phyloP scores from a whole-genome alignment of 2,113 vertebrate genomes.

The Euleptes europaea region DNA sequence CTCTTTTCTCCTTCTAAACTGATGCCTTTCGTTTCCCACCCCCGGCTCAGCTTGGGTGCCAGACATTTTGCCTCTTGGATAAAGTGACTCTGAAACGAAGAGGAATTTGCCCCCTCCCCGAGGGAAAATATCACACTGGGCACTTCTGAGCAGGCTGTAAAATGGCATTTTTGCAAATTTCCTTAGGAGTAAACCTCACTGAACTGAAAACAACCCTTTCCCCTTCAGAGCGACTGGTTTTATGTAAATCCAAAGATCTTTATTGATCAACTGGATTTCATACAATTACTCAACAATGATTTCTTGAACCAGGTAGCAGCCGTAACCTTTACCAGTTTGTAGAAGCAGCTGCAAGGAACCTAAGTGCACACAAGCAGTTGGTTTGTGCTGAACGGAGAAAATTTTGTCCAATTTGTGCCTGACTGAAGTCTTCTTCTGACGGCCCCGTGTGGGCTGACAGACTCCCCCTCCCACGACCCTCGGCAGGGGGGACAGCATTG shows the following conservation, averaged over 20 bases:
- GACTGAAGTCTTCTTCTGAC: background rate
- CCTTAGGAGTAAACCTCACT: background rate
- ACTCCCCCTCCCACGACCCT: background rate
- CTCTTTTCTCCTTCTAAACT: no score
- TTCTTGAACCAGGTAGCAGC: background rate
- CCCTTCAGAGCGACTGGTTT: background rate
- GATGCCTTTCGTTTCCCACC: no score
- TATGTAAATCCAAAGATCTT: background rate
- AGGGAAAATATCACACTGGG: background rate
- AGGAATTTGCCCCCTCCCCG: no score
- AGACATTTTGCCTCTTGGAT: background rate
- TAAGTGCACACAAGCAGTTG: no score
- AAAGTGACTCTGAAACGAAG: no score
- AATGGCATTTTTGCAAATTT: background rate
- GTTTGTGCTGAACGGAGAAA: background rate
- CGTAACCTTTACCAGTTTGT: background rate
- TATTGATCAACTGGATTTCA: no score
- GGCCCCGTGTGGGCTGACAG: background rate
- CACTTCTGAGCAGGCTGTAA: background rate
- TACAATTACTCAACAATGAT: no score
- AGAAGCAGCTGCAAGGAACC: background rate
- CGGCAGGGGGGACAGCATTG: no score
- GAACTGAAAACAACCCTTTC: background rate
- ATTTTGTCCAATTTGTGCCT: background rate
- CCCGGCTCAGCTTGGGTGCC: no score